These are phyloP conservation scores for Phasia obesa DNA, from an alignment of 2,888 invertebrate species.

Conservation along the genomic window DNA sequence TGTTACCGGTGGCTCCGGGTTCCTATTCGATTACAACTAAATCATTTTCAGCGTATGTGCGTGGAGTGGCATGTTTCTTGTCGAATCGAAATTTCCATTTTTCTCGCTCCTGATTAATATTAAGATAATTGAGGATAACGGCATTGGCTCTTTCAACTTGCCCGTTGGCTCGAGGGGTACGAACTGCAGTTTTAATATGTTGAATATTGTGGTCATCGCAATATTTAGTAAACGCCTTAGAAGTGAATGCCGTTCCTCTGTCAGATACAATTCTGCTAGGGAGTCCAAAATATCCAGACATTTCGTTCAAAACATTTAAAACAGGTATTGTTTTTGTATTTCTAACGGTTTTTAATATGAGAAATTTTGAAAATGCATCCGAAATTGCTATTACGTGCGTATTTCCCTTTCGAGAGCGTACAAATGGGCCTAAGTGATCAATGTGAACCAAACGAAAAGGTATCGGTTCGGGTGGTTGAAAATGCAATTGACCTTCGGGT, in stretches of 20 bases:
- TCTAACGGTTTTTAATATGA: conserved; percentile 62
- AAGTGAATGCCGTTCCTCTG: conserved; percentile 73
- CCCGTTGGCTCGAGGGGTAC: conserved; percentile 13
- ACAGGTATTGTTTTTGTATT: conserved; percentile 60
- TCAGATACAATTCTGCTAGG: conserved; percentile 67
- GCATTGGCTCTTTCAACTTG: conserved; percentile 22
- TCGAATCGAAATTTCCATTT: conserved; percentile 64
- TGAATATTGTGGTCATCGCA: conserved; percentile 68
- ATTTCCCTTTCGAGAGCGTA: no score
- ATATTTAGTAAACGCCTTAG: conserved; percentile 71
- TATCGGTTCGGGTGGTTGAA: no score
- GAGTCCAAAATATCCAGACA: conserved; percentile 61
- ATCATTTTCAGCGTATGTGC: conserved; percentile 44
- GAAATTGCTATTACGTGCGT: no score
- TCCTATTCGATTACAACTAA: conserved; percentile 57
- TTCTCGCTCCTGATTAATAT: conserved; percentile 44
- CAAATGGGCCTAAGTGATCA: no score
- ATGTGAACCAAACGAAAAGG: no score
- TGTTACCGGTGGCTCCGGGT: conserved; percentile 62
- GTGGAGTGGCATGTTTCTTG: conserved; percentile 41
- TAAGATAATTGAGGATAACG: background rate
- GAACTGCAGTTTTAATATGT: conserved; percentile 9
- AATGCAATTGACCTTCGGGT: no score
- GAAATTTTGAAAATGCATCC: conserved; percentile 40
- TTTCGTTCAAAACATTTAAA: conserved; percentile 68